Base-by-base conservation (phyloP, 2,113 vertebrate species). In the Nestor notabilis region DNA sequence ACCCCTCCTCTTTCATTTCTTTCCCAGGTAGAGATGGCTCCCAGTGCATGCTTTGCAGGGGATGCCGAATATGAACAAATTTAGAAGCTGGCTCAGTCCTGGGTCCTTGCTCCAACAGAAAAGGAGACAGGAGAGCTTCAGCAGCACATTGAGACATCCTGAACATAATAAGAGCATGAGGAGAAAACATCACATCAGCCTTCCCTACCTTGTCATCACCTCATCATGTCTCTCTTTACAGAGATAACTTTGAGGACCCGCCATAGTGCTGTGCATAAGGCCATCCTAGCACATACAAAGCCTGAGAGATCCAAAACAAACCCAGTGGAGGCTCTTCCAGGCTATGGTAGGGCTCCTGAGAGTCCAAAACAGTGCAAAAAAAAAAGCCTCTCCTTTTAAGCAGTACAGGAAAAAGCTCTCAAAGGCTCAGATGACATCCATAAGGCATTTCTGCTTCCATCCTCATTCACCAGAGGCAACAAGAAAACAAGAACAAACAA, bases 221-320 rank as follows among this genome's bases (percentile, higher is more conserved):
- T 16, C 4, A 4, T 9, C 2, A 0, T 9, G n/a, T 39, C 78
- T 76, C 8, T n/a, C 53, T 61, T 16, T 41, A 35, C 41, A 74
- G 64, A 3, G 24, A 2, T 19, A 50, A 39, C 49, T n/a, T 13
- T 5, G 20, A 70, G 33, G 27, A 39, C 3, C 61, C 75, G 50
- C 7, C 27, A n/a, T 19, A 61, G 29, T 21, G 25, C 24, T 13
- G 29, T 0, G 0, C 3, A 1, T 72, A 65, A 87, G 19, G 11
- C 35, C 0, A 1, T 20, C 44, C 37, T 2, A 61, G 49, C 21
- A 84, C 47, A 46, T 25, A 39, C 11, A 61, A 43, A 74, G 39
- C 37, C 35, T 63, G 29, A 35, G 28, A 61, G 33, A 65, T 19
- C 29, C 27, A 33, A 50, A 82, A 60, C 8, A 81, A 44, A 74